These are phyloP conservation scores for Hydractinia echinata DNA, from an alignment of 30 jellyfish, hydroid and myxozoan species.

Conservation along the genomic window DNA sequence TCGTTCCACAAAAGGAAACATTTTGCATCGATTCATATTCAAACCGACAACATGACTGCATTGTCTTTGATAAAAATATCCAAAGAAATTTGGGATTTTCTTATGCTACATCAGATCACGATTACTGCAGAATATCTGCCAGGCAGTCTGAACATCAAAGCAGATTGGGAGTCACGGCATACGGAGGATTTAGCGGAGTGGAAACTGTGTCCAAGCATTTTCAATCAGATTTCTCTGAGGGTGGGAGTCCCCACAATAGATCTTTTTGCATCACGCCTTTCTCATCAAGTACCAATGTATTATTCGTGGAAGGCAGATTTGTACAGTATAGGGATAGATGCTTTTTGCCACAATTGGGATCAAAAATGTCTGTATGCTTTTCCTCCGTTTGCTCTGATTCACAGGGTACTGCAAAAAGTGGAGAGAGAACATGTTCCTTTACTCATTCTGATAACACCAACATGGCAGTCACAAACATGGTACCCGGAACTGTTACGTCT, in stretches of 20 bases:
- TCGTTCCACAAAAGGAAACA: neutral
- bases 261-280: constrained; percentile 7
- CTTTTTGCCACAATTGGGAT: neutral
- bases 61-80: no score
- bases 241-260: neutral
- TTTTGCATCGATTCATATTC: neutral
- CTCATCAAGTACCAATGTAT: neutral
- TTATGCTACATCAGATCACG: constrained; percentile 4
- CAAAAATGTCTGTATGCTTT: constrained; percentile 3
- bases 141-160: neutral
- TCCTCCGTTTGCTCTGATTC: neutral
- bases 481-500: neutral
- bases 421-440: neutral
- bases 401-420: neutral
- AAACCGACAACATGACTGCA: neutral
- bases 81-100: neutral
- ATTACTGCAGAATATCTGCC: constrained; percentile 14
- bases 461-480: constrained; percentile 7
- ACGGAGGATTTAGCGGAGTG: constrained; percentile 1
- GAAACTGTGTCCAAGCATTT: neutral
- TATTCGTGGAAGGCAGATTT: neutral
- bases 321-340: constrained; percentile 7
- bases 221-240: neutral
- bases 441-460: neutral
- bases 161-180: constrained; percentile 1